Conservation (phyloP, 53 echinoderm and acorn worm species). For the Paracentrotus lividus region DNA sequence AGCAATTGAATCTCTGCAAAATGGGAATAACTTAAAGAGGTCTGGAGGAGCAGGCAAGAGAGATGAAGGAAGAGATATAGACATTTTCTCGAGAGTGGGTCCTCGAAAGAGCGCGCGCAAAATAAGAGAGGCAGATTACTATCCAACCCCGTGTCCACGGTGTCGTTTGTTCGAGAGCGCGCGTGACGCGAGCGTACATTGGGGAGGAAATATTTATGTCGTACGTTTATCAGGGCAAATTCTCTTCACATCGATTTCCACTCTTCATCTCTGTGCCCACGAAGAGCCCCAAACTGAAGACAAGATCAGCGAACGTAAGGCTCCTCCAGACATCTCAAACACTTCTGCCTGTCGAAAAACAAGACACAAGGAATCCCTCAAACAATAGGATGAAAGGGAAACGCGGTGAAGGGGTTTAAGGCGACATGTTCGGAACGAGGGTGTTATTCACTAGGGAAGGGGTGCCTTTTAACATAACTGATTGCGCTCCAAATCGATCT, state of each 20-base stretch:
- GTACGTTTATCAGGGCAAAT: slow-evolving; percentile 34
- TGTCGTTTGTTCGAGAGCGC: slow-evolving; percentile 7
- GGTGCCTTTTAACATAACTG: slow-evolving; percentile 55
- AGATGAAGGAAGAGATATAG: slow-evolving; percentile 58
- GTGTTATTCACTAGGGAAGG: slow-evolving; percentile 42
- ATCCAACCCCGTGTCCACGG: slow-evolving; percentile 27
- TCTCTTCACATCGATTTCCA: slow-evolving; percentile 56
- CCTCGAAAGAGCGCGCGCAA: slow-evolving; percentile 53
- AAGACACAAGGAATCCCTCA: slow-evolving; percentile 37
- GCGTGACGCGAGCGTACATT: slow-evolving; percentile 53
- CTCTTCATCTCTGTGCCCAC: not conserved
- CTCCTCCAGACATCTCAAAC: slow-evolving; percentile 62
- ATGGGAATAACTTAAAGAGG: not conserved
- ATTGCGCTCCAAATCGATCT: slow-evolving; percentile 65
- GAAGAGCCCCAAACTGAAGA: slow-evolving; percentile 26
- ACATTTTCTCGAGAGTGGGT: slow-evolving; percentile 52
- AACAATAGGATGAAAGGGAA: slow-evolving; percentile 45
- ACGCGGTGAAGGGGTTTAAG: slow-evolving; percentile 8
- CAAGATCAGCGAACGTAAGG: slow-evolving; percentile 48
- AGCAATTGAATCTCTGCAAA: not conserved
- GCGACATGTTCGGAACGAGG: slow-evolving; percentile 5
- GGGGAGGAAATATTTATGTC: slow-evolving; percentile 70
- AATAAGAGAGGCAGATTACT: slow-evolving; percentile 13
- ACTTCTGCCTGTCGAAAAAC: slow-evolving; percentile 40
- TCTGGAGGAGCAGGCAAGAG: not conserved